A percentile compares a stretch with the other conserved stretches of the same genome.
phyloP scores from a whole-genome alignment of 2,113 vertebrate genomes.

The Sapayoa aenigma region DNA sequence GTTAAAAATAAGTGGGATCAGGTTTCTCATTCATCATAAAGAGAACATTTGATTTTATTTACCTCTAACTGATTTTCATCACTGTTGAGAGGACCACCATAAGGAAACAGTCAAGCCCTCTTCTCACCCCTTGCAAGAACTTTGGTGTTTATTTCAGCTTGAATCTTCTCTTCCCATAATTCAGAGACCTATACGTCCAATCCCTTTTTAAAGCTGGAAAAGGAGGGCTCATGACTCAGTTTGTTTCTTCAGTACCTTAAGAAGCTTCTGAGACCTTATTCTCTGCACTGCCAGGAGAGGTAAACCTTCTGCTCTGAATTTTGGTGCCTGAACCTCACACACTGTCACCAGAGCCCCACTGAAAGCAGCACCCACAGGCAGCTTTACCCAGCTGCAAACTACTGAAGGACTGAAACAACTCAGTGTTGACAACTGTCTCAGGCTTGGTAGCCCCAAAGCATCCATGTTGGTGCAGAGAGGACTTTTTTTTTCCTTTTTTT shows the following conservation, averaged over 20 bases:
- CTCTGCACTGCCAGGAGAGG: neutral
- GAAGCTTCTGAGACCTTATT: neutral
- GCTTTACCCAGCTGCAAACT: neutral
- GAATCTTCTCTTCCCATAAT: neutral
- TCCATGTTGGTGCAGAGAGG: neutral
- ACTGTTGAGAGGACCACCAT: neutral
- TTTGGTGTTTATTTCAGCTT: neutral
- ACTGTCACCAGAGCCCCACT: neutral
- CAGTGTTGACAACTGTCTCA: neutral
- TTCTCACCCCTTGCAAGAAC: neutral
- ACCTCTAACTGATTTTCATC: neutral
- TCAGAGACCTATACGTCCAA: neutral
- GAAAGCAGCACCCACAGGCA: neutral
- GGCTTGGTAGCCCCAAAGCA: neutral
- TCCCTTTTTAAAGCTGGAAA: neutral
- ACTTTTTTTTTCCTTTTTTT: neutral
- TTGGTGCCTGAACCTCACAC: accelerated
- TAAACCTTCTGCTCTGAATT: neutral
- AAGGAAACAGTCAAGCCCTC: neutral
- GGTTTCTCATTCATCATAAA: neutral
- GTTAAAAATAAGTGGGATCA: neutral
- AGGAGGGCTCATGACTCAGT: accelerated
- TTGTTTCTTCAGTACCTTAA: neutral
- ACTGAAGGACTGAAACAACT: neutral
- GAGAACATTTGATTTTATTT: neutral